Conservation (phyloP, 2,797 vertebrate species). For the Linurgus olivaceus region DNA sequence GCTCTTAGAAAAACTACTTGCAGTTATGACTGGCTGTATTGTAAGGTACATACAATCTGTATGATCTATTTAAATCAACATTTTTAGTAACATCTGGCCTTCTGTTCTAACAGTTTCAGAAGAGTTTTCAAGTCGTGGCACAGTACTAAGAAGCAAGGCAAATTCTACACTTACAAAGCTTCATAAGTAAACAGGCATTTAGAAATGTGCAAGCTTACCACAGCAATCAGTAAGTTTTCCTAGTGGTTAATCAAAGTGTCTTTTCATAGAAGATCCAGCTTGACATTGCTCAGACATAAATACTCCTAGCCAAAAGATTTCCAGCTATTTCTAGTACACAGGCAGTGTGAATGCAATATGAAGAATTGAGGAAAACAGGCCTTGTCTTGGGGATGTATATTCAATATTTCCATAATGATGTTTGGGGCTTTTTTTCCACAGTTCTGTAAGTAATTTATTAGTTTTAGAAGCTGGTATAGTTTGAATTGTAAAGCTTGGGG, state of each 20-base stretch:
- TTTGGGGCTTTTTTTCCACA: neutral
- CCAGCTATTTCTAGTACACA: neutral
- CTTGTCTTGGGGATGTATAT: neutral
- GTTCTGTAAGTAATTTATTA: neutral
- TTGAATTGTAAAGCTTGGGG: neutral
- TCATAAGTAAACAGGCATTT: neutral
- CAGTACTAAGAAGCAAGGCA: neutral
- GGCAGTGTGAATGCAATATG: neutral
- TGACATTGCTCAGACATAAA: neutral
- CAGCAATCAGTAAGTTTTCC: neutral
- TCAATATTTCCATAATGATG: neutral
- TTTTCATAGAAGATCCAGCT: neutral
- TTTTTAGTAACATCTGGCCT: neutral
- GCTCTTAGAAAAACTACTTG: neutral
- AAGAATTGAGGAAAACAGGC: neutral
- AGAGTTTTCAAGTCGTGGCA: neutral
- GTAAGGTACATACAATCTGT: neutral
- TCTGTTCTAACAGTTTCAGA: neutral
- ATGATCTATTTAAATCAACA: neutral
- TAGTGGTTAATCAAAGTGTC: neutral
- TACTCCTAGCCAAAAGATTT: neutral
- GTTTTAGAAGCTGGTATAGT: neutral
- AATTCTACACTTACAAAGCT: neutral
- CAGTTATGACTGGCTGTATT: neutral
- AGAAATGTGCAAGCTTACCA: neutral